These are phyloP conservation scores for Acromyrmex echinatior DNA, from an alignment of 1,140 invertebrate species.

Conservation along the genomic window DNA sequence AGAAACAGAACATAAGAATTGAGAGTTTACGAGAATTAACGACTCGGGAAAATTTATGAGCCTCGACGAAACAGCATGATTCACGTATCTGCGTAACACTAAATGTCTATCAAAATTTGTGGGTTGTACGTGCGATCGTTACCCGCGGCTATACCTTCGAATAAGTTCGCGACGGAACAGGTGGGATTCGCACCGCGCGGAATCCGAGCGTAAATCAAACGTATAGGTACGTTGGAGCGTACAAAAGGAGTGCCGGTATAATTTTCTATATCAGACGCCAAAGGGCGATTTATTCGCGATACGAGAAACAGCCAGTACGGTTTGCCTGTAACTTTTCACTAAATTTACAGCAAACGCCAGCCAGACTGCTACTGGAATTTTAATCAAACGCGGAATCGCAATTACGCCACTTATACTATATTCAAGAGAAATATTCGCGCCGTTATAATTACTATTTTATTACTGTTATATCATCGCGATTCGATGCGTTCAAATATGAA, in stretches of 20 bases:
- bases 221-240: not conserved
- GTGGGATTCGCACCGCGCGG: slow-evolving; percentile 37
- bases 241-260: slow-evolving; percentile 39
- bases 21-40: slow-evolving; percentile 14
- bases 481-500: not conserved
- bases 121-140: slow-evolving; percentile 68
- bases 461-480: not conserved
- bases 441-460: slow-evolving; percentile 1
- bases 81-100: slow-evolving; percentile 52
- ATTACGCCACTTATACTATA: slow-evolving; percentile 42
- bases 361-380: slow-evolving; percentile 23
- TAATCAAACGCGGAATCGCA: slow-evolving; percentile 45
- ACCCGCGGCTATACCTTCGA: slow-evolving; percentile 56
- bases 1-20: not conserved
- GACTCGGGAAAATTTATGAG: not conserved
- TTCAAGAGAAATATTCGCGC: not conserved
- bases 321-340: slow-evolving; percentile 21
- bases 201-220: slow-evolving; percentile 60
- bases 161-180: slow-evolving; percentile 61
- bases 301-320: slow-evolving; percentile 17
- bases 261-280: slow-evolving; percentile 58
- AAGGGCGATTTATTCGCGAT: slow-evolving; percentile 49
- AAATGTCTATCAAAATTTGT: slow-evolving; percentile 69
- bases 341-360: slow-evolving; percentile 36
- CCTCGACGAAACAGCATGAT: not conserved